Conservation (phyloP, 2,797 vertebrate species). For the Allochrocebus solatus region DNA sequence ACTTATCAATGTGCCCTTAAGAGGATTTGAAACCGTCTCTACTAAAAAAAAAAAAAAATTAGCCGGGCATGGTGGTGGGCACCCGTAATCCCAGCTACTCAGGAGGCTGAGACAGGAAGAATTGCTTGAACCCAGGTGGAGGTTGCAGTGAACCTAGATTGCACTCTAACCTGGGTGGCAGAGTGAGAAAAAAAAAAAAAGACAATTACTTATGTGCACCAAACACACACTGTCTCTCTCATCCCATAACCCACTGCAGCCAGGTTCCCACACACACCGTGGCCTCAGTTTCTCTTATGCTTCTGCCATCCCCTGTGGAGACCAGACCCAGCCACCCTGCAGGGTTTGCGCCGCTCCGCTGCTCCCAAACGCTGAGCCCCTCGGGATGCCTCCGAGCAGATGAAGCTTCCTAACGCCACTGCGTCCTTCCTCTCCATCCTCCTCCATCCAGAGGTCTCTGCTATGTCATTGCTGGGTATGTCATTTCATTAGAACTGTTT, state of each 20-base stretch:
- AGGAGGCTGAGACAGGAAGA: neutral
- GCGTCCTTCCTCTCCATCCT: accelerated
- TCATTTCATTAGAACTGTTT: accelerated
- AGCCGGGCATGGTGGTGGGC: no score
- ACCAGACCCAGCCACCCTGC: neutral
- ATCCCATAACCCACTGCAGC: neutral
- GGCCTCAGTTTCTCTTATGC: neutral
- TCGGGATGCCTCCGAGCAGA: accelerated
- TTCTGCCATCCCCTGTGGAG: neutral
- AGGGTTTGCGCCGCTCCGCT: neutral
- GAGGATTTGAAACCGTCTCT: no score
- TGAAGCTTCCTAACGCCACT: accelerated
- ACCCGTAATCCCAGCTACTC: no score
- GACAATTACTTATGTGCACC: no score
- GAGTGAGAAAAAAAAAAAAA: neutral
- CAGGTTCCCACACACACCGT: no score
- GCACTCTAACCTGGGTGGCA: neutral
- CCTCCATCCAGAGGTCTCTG: neutral
- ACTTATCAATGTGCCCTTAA: accelerated
- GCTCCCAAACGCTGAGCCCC: neutral
- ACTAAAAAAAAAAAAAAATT: no score
- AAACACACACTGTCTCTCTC: neutral
- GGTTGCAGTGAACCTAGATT: neutral
- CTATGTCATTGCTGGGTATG: neutral
- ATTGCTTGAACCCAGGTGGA: neutral